Evolutionary conservation across 2,797 vertebrate genomes (phyloP).

Genomic region (Rhinella marina): DNA sequence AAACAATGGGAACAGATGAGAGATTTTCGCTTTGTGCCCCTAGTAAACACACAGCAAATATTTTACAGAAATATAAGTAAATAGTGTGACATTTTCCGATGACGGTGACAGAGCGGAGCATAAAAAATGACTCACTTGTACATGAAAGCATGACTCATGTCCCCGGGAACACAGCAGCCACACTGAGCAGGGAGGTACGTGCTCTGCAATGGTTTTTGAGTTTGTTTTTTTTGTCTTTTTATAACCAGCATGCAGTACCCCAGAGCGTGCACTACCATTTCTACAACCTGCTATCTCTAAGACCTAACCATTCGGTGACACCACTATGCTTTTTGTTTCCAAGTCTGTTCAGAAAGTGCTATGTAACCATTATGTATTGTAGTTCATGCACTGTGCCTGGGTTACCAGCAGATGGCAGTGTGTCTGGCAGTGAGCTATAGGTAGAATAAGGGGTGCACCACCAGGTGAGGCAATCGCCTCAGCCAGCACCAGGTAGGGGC

Average conservation of each 20-base stretch:
- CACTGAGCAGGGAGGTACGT: neutral
- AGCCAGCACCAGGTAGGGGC: too few relatives aligned
- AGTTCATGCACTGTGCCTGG: too few relatives aligned
- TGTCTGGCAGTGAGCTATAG: too few relatives aligned
- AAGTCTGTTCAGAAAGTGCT: too few relatives aligned
- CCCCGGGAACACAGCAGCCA: neutral
- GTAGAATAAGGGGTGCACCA: too few relatives aligned
- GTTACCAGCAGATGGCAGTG: too few relatives aligned
- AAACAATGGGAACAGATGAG: neutral
- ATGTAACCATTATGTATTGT: too few relatives aligned
- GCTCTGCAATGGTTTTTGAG: neutral
- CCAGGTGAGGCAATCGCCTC: too few relatives aligned
- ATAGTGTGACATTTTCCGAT: conserved; percentile 12
- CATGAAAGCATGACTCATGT: neutral
- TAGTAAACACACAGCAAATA: neutral
- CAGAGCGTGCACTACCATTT: too few relatives aligned
- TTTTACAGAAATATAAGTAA: conserved; percentile 15
- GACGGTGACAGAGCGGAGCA: neutral
- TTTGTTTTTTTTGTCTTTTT: neutral
- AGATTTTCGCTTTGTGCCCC: neutral
- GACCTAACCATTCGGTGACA: too few relatives aligned
- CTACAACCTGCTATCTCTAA: too few relatives aligned
- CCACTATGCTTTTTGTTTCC: too few relatives aligned
- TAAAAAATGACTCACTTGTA: neutral
- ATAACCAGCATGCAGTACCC: neutral